Evolutionary conservation across 2,888 invertebrate species (phyloP).

Genomic region (Mesoligia furuncula): DNA sequence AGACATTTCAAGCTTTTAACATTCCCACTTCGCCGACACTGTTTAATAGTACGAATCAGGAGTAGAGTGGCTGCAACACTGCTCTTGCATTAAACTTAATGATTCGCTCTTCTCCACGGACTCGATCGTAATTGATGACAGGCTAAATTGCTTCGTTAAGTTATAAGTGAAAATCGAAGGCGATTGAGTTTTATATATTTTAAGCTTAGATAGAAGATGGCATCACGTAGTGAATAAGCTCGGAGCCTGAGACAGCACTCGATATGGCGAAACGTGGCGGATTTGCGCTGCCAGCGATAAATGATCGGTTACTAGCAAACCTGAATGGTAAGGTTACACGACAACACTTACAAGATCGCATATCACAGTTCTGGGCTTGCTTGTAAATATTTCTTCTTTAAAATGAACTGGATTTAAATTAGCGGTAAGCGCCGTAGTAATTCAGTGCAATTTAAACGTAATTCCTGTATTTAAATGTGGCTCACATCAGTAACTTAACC

Average conservation of each 20-base stretch:
- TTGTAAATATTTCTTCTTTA: constrained; percentile 21
- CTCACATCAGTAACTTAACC: constrained; percentile 24
- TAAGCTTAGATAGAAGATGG: constrained; percentile 48
- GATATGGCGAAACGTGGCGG: constrained; percentile 43
- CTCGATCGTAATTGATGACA: constrained; percentile 30
- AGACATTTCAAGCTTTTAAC: constrained; percentile 45
- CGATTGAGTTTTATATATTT: constrained; percentile 30
- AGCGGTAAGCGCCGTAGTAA: constrained; percentile 13
- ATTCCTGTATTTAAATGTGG: constrained; percentile 33
- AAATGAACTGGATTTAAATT: constrained; percentile 38
- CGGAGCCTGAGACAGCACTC: constrained; percentile 42
- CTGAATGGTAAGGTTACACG: constrained; percentile 52
- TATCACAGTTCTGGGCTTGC: constrained; percentile 23
- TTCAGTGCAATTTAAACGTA: constrained; percentile 27
- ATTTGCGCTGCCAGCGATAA: constrained; percentile 51
- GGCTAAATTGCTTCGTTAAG: constrained; percentile 30
- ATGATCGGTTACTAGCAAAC: constrained; percentile 39
- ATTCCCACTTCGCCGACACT: neutral
- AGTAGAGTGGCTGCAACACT: constrained; percentile 8
- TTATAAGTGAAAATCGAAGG: constrained; percentile 42
- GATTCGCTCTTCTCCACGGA: neutral
- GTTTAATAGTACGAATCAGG: constrained; percentile 18
- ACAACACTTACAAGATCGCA: constrained; percentile 36
- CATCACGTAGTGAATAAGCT: constrained; percentile 64
- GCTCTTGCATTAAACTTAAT: constrained; percentile 40